Conservation (phyloP, 2,797 vertebrate genomes). For the Setipinna tenuifilis region DNA sequence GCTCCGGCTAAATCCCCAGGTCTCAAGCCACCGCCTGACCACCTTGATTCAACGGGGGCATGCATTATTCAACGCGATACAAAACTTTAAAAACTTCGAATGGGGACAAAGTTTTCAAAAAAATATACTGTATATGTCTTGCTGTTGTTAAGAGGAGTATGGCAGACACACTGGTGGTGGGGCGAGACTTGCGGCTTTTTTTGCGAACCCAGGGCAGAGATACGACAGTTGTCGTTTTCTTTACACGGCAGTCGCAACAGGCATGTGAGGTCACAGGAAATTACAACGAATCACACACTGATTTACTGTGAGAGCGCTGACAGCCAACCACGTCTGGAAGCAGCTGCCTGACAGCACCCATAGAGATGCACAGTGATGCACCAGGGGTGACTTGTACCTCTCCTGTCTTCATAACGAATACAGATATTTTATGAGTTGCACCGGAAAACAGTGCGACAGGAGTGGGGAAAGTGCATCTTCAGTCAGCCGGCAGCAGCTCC, state of each 20-base stretch:
- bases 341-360: background rate
- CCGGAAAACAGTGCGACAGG: conserved; percentile 39
- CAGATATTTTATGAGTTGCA: conserved; percentile 35
- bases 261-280: conserved; percentile 39
- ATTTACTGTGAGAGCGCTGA: background rate
- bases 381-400: background rate
- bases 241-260: conserved; percentile 32
- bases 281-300: conserved; percentile 33
- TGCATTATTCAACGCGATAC: conserved; percentile 43
- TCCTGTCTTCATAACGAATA: conserved; percentile 31
- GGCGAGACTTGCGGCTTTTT: too few species aligned
- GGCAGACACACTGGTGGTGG: background rate
- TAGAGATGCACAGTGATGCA: background rate
- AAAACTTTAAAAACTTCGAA: conserved; percentile 36
- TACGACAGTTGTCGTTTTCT: conserved; percentile 19
- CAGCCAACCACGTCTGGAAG: background rate
- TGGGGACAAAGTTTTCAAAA: conserved; percentile 4
- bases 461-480: conserved; percentile 36
- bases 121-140: too few species aligned
- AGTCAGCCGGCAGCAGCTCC: conserved; percentile 42
- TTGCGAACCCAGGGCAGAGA: conserved; percentile 29
- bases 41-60: conserved; percentile 31
- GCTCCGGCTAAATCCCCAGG: conserved; percentile 33
- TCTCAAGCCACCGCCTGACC: conserved; percentile 38
- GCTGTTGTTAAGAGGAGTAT: conserved; percentile 21